Conservation (phyloP, 1,140 invertebrate species). For the Arctopsyche grandis region DNA sequence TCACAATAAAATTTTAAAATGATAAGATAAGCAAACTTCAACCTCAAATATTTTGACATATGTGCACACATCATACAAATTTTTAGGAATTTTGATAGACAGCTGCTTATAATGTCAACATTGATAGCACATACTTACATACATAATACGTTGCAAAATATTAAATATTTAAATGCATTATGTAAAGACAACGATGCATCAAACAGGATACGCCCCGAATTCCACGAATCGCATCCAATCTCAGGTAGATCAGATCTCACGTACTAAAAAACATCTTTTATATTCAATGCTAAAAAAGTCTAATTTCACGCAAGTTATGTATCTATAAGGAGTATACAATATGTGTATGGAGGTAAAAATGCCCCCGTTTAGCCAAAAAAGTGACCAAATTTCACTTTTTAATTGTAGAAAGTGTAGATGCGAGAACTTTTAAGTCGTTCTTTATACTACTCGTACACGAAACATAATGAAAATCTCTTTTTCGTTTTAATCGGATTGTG, state of each 20-base stretch:
- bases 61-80: too few species aligned
- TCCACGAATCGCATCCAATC: not conserved
- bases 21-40: too few species aligned
- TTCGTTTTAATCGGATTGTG: not conserved
- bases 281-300: too few species aligned
- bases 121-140: too few species aligned
- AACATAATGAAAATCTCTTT: not conserved
- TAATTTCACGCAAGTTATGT: too few species aligned
- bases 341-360: not conserved
- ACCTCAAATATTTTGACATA: too few species aligned
- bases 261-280: too few species aligned
- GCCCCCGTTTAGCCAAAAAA: not conserved
- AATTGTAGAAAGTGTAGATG: conserved; percentile 27
- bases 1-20: too few species aligned
- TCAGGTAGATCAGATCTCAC: conserved; percentile 5
- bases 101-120: too few species aligned
- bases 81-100: too few species aligned
- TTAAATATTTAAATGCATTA: too few species aligned
- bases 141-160: too few species aligned
- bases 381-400: conserved; percentile 20
- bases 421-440: conserved; percentile 10
- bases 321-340: not conserved
- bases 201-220: not conserved
- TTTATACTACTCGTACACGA: not conserved
- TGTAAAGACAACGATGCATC: conserved; percentile 2